Conservation (phyloP, 2,797 vertebrate species). For the Periophthalmus magnuspinnatus region DNA sequence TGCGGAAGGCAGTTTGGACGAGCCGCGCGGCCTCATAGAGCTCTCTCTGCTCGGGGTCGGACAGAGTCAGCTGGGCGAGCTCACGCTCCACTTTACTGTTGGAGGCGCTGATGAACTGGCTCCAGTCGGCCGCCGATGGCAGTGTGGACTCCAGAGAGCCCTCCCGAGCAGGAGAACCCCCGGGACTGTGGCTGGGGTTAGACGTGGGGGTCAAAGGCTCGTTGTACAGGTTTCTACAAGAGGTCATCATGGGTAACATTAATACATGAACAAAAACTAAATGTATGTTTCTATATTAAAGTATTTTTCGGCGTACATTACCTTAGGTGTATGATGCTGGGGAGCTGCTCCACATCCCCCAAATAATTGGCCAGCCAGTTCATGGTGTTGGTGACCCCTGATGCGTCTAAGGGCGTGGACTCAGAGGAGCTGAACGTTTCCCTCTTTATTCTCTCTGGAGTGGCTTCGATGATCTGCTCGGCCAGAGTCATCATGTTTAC, state of each 20-base stretch:
- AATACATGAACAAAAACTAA: not conserved
- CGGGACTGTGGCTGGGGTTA: conserved; percentile 92
- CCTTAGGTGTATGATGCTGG: conserved; percentile 92
- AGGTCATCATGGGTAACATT: not conserved
- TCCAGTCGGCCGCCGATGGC: conserved; percentile 94
- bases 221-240: conserved; percentile 88
- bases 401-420: conserved; percentile 80
- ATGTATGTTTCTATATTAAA: not conserved
- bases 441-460: conserved; percentile 95
- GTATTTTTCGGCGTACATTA: conserved; percentile 48
- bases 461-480: conserved; percentile 98
- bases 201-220: conserved; percentile 91
- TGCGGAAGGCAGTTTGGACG: conserved; percentile 98
- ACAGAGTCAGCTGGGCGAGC: conserved; percentile 96
- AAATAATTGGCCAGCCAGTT: conserved; percentile 99
- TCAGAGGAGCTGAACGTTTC: conserved; percentile 89
- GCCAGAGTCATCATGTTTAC: conserved; percentile 98
- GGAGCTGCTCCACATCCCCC: conserved; percentile 93
- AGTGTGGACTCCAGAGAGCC: conserved; percentile 86
- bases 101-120: conserved; percentile 95
- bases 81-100: conserved; percentile 97
- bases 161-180: conserved; percentile 86
- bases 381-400: conserved; percentile 92
- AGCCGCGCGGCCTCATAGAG: conserved; percentile 97
- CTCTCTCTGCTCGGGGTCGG: conserved; percentile 97